Base-by-base conservation (phyloP, 2,888 invertebrate genomes). In the Ernsta delagoae region DNA sequence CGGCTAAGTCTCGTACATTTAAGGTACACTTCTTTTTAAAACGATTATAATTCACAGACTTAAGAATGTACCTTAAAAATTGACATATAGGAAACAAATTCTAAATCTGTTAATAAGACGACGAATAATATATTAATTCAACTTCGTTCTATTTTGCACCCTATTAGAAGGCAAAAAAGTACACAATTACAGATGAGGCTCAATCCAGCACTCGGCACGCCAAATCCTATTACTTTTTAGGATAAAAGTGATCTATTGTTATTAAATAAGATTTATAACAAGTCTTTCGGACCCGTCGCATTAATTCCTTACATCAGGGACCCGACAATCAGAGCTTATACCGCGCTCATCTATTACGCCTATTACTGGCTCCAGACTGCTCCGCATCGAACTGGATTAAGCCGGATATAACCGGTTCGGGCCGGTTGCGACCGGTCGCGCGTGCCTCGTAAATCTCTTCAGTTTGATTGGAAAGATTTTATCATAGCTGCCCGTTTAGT, bases 321-420 rank as follows among this genome's bases (percentile, higher is more conserved):
- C n/a, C n/a, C n/a, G n/a, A n/a, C n/a, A n/a, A n/a, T n/a, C n/a
- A n/a, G n/a, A n/a, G n/a, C n/a, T n/a, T n/a, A n/a, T n/a, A n/a
- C n/a, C n/a, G n/a, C n/a, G n/a, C n/a, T n/a, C n/a, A n/a, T 68
- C 67, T 68, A 68, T 68, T 68, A 68, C 67, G 61, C 61, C 67
- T 68, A 68, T 68, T 68, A 62, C 67, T 62, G 67, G 67, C 56
- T 68, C 67, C 67, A 68, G 61, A 62, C 67, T 68, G 78, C 75
- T 79, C 79, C 76, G 76, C 74, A 76, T 77, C 75, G 71, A 72
- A 73, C 75, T 74, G 77, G 76, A 71, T 77, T 72, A 72, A 70
- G 74, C 79, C 79, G 82, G 78, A 75, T 79, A 75, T 68, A 54
- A 73, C 77, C 80, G 77, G 77, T 74, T 75, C 76, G 75, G 72